Evolutionary conservation across 2,113 vertebrate genomes (phyloP).

Genomic region (Xiphophorus maculatus): DNA sequence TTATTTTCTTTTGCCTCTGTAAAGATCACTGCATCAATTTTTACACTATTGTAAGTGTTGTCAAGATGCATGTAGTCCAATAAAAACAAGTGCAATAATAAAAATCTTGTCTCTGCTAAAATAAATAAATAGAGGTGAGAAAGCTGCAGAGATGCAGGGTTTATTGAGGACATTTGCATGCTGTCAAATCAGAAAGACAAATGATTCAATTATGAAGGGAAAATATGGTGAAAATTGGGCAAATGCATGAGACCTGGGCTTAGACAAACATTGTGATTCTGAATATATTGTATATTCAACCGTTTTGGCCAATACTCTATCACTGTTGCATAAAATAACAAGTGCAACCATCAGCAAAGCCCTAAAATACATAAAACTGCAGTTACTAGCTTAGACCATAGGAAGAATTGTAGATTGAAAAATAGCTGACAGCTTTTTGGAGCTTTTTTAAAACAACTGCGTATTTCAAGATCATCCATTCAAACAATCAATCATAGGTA

Average conservation of each 20-base stretch:
- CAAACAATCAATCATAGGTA: background rate
- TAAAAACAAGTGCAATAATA: conserved; percentile 55
- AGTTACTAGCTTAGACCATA: background rate
- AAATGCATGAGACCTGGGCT: background rate
- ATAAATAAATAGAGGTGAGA: background rate
- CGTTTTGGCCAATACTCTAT: background rate
- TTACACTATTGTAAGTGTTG: conserved; percentile 62
- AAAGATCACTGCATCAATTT: conserved; percentile 56
- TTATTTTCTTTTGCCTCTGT: conserved; percentile 45
- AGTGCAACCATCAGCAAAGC: background rate
- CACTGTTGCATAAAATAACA: background rate
- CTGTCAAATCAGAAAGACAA: background rate
- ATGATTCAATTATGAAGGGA: background rate
- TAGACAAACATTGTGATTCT: background rate
- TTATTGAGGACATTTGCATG: background rate
- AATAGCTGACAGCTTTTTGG: background rate
- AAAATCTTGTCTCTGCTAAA: conserved; percentile 22
- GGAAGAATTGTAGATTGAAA: background rate
- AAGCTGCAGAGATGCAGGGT: background rate
- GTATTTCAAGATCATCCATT: background rate
- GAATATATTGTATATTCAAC: background rate
- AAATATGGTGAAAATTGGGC: background rate
- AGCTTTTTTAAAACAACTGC: background rate
- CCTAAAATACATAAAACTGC: background rate
- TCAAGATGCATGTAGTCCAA: conserved; percentile 72